Conservation (phyloP, 2,797 vertebrate genomes). For the Brachyrhaphis roseni region DNA sequence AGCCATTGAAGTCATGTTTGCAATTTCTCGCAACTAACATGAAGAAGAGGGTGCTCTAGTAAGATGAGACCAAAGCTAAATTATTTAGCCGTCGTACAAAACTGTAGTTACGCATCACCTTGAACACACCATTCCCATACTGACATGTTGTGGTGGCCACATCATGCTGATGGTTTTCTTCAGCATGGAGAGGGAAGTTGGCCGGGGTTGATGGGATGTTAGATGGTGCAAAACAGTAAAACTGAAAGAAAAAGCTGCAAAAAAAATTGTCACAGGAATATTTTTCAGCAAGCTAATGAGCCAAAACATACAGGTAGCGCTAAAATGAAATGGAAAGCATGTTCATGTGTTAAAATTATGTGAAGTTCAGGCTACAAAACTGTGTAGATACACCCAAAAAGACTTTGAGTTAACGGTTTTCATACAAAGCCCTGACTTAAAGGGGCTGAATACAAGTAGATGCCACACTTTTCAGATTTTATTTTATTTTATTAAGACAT, state of each 20-base stretch:
- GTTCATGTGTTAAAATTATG: background rate
- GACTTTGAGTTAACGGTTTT: background rate
- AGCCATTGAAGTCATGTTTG: background rate
- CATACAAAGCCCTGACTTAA: background rate
- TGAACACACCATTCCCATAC: background rate
- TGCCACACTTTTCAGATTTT: background rate
- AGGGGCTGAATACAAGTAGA: background rate
- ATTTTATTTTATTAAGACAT: background rate
- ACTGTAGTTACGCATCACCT: background rate
- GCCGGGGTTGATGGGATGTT: background rate
- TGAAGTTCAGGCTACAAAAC: background rate
- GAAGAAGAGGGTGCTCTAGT: background rate
- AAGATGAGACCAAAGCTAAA: background rate
- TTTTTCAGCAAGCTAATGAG: background rate
- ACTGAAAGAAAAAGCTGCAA: background rate
- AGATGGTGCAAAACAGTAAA: background rate
- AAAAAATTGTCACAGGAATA: background rate
- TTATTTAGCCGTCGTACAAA: background rate
- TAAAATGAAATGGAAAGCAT: background rate
- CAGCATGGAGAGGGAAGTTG: background rate
- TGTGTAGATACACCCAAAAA: background rate
- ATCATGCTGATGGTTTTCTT: background rate
- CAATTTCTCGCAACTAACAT: background rate
- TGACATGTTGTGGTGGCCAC: background rate
- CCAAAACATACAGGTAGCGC: background rate